Conservation (phyloP, 64 coral and sea anemone species). For the Actinia tenebrosa region DNA sequence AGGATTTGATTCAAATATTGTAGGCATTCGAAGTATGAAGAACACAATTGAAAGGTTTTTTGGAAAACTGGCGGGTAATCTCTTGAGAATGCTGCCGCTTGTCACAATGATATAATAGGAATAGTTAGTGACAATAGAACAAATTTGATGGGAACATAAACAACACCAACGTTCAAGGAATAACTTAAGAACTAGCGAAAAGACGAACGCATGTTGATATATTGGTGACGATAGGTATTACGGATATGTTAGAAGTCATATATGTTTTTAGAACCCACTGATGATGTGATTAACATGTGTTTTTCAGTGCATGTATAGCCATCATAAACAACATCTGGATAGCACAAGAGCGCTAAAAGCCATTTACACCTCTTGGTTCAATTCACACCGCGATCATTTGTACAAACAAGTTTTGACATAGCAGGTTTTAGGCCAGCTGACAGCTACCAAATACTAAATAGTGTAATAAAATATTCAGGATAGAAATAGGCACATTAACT, state of each 20-base stretch:
- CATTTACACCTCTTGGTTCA: conserved; percentile 21
- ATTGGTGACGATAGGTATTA: too few relatives aligned
- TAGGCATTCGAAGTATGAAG: background rate
- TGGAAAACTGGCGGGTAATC: background rate
- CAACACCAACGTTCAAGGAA: background rate
- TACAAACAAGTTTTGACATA: conserved; percentile 12
- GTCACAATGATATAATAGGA: conserved; percentile 8
- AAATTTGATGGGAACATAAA: background rate
- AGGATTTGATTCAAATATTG: background rate
- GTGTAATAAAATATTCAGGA: background rate
- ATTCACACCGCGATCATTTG: conserved; percentile 5
- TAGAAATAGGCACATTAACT: background rate
- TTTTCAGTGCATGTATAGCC: background rate
- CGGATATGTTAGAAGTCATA: background rate
- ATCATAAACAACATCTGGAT: conserved; percentile 24
- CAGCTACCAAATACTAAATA: background rate
- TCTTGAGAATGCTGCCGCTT: conserved; percentile 8
- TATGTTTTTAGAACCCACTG: background rate
- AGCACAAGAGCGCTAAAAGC: conserved; percentile 32
- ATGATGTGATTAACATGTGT: conserved; percentile 17
- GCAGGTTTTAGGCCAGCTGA: background rate
- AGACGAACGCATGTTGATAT: background rate
- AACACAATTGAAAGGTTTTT: background rate
- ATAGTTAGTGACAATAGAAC: background rate
- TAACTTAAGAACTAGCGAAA: background rate